Evolutionary conservation across 2,888 invertebrate species (phyloP).

Genomic region (Ochropleura leucogaster): DNA sequence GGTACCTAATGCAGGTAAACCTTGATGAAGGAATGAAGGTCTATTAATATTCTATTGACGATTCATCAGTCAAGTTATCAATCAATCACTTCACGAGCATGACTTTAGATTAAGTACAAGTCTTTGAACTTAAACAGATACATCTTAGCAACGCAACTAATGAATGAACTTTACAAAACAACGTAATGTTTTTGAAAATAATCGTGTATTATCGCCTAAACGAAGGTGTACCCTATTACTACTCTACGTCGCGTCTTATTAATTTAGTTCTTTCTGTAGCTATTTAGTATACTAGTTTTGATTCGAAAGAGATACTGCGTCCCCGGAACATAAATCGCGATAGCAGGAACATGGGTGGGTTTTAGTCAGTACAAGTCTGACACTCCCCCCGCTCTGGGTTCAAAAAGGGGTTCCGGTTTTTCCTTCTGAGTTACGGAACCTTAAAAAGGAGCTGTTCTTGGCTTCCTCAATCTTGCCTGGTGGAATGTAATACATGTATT

Average conservation of each 20-base stretch:
- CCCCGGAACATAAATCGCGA: too few species aligned
- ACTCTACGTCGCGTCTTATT: too few species aligned
- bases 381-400: too few species aligned
- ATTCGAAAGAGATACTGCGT: too few species aligned
- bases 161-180: not conserved
- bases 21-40: conserved; percentile 3
- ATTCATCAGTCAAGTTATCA: conserved; percentile 28
- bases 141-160: not conserved
- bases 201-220: not conserved
- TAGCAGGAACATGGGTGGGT: too few species aligned
- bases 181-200: not conserved
- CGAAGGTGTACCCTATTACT: too few species aligned
- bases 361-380: too few species aligned
- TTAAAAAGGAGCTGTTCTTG: not conserved
- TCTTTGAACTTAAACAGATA: conserved; percentile 2
- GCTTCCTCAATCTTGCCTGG: not conserved
- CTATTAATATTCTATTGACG: conserved; percentile 22
- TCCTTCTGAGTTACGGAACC: too few species aligned
- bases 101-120: not conserved
- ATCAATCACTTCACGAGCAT: conserved; percentile 19
- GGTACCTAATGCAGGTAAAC: not conserved
- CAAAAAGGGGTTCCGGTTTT: too few species aligned
- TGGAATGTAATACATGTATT: not conserved
- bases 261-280: too few species aligned
- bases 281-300: too few species aligned